Evolutionary conservation across 2,797 vertebrate genomes (phyloP).

Genomic region (Sarcoramphus papa): DNA sequence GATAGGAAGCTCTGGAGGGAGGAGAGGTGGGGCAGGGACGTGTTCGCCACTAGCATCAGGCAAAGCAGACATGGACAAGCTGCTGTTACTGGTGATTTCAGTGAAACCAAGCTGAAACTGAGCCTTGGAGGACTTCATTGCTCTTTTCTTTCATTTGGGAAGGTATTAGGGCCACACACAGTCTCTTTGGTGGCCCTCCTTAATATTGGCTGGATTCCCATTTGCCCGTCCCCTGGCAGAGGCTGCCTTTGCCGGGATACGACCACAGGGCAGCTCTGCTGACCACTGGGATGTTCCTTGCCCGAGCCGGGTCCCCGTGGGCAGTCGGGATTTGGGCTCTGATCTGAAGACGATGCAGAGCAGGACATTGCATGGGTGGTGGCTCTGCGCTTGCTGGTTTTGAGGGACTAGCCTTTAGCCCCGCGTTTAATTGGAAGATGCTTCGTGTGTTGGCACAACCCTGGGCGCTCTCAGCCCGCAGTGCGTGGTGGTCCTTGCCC

Average conservation of each 20-base stretch:
- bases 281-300: not conserved
- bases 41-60: not conserved
- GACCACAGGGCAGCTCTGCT: fast-evolving
- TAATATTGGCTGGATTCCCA: not conserved
- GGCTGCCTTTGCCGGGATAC: not conserved
- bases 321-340: fast-evolving
- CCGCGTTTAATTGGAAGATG: fast-evolving
- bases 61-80: not conserved
- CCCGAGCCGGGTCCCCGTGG: fast-evolving
- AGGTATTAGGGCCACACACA: fast-evolving
- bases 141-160: not conserved
- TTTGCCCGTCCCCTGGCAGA: not conserved
- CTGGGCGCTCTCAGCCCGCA: not conserved
- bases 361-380: fast-evolving
- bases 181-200: not conserved
- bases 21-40: not conserved
- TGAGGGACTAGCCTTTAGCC: not conserved
- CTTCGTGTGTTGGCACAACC: too few species aligned
- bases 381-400: not conserved
- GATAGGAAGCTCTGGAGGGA: not conserved
- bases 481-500: fast-evolving
- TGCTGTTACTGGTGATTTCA: not conserved
- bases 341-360: not conserved
- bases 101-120: not conserved
- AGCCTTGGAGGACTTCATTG: fast-evolving